phyloP scores from a whole-genome alignment of 1,140 invertebrate species.

The Rhagoletis pomonella region DNA sequence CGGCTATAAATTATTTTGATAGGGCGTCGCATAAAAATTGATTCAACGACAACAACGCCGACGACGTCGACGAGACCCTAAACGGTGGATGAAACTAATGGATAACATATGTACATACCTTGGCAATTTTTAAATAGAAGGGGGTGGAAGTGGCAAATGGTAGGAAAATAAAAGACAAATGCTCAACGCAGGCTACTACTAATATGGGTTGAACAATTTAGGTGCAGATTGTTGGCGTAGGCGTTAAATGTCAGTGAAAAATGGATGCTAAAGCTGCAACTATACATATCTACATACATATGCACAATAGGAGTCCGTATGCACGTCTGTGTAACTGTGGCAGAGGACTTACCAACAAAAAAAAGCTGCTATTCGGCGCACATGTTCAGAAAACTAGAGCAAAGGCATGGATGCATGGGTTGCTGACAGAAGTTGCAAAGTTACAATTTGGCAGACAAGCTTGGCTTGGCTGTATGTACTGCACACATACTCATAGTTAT shows the following conservation, averaged over 20 bases:
- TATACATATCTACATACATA: not conserved
- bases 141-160: no score
- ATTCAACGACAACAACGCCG: conserved; percentile 47
- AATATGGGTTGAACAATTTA: no score
- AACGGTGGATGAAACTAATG: conserved; percentile 45
- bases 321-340: not conserved
- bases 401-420: not conserved
- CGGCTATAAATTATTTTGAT: no score
- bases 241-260: not conserved
- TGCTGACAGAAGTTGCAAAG: not conserved
- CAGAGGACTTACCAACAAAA: not conserved
- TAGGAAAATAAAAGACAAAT: no score
- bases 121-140: not conserved
- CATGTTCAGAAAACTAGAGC: not conserved
- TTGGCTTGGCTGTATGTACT: no score
- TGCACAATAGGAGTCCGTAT: not conserved
- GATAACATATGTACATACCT: conserved; percentile 27
- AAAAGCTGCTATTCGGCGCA: not conserved
- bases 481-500: no score
- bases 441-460: not conserved
- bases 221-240: not conserved
- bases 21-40: conserved; percentile 56
- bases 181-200: not conserved
- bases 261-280: conserved; percentile 2
- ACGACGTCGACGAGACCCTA: not conserved